Percentiles rank a stretch among this genome's conserved stretches.
phyloP scores from a whole-genome alignment of 2,113 vertebrate species.

The Grammomys dolichurus region DNA sequence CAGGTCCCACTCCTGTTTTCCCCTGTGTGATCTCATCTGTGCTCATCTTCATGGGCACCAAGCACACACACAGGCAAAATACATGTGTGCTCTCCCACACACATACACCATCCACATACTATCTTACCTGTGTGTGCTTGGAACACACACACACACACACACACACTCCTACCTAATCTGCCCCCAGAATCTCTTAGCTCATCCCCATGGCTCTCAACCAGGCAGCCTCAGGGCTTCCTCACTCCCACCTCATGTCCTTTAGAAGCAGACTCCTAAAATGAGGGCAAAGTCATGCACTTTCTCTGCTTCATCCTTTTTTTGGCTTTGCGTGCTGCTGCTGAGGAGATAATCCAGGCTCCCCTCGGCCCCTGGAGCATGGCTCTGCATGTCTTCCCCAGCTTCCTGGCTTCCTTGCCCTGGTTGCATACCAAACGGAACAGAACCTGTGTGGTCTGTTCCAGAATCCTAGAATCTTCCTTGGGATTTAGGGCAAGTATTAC shows the following conservation, averaged over 20 bases:
- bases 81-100: too few species aligned
- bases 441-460: background rate
- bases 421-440: background rate
- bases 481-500: background rate
- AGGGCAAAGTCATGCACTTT: background rate
- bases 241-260: background rate
- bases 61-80: background rate
- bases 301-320: background rate
- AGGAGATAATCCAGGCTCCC: background rate
- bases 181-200: background rate
- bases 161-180: background rate
- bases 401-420: background rate
- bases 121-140: background rate
- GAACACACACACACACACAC: background rate
- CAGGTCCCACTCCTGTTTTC: background rate
- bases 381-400: background rate
- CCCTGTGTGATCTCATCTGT: background rate
- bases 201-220: background rate
- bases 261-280: background rate
- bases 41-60: background rate
- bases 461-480: background rate
- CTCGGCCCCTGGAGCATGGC: background rate
- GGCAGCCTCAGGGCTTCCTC: background rate
- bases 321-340: background rate
- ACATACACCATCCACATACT: background rate